Base-by-base conservation (phyloP, 2,888 invertebrate genomes). In the Panzeria rudis region DNA sequence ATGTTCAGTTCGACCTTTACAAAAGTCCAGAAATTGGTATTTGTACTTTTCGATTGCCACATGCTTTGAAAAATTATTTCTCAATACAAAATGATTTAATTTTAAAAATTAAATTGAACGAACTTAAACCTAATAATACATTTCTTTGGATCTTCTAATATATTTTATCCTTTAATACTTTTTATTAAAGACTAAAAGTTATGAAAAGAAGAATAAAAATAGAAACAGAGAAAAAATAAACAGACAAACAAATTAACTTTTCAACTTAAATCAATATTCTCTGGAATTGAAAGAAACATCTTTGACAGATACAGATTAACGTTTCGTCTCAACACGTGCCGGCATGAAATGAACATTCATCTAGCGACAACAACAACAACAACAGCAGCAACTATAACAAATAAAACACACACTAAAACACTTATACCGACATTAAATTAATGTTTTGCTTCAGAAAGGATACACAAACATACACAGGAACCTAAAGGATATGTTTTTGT, bases 281-380 rank as follows among this genome's bases (percentile, higher is more conserved):
- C 44, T 76, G 54, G 11, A 66, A 56, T n/a, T 66, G 44, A 76
- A 44, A 44, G 20, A 11, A 76, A 64, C 29, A 66, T 76, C 64
- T 56, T 76, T 66, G 38, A 66, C 76, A 76, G 66, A 56, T 76
- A 44, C 66, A 29, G 64, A 41, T 56, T 66, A 44, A 66, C 29
- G 32, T 44, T 32, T 47, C 66, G 56, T 66, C 44, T 66, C 54
- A 44, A 66, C 29, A 44, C 66, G 41, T 56, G 54, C 1, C 29
- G 44, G 29, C 29, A 59, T 32, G 9, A 72, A 72, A 20, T 44
- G 32, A n/a, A 56, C 23, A n/a, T 56, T 41, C 17, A 20, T 25
- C n/a, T n/a, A 47, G 9, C 20, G 25, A 25, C n/a, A 29, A 44
- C 56, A 56, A n/a, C 25, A 44, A 25, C 9, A 35, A 3, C 23